Conservation (phyloP, 64 coral and sea anemone genomes). For the Anthopleura sola region DNA sequence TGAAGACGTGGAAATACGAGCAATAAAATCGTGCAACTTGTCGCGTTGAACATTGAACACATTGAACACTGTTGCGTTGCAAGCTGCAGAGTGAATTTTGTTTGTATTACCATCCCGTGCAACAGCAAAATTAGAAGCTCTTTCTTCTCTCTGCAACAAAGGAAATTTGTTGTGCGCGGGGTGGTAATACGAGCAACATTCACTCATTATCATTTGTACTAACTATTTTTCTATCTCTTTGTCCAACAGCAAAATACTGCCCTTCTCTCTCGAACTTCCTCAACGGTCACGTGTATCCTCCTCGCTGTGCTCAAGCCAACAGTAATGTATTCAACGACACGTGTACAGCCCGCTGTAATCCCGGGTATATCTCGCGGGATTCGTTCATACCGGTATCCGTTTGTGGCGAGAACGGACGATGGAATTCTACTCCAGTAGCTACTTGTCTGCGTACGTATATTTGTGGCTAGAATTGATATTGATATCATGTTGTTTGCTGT, state of each 20-base stretch:
- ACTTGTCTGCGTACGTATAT: not conserved
- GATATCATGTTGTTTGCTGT: too few species aligned
- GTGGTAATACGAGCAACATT: too few species aligned
- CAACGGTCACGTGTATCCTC: slow-evolving; percentile 12
- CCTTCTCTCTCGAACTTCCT: not conserved
- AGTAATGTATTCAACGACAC: slow-evolving; percentile 24
- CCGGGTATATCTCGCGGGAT: slow-evolving; percentile 11
- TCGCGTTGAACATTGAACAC: too few species aligned
- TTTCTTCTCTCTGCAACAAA: too few species aligned
- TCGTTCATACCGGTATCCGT: not conserved
- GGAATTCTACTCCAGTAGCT: not conserved
- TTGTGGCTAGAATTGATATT: not conserved
- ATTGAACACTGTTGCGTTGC: too few species aligned
- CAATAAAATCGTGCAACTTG: too few species aligned
- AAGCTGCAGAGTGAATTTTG: too few species aligned
- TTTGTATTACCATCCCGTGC: too few species aligned
- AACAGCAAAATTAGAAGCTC: too few species aligned
- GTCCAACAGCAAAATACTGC: slow-evolving; percentile 27
- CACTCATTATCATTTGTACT: too few species aligned
- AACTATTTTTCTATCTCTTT: not conserved
- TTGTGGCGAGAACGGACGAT: slow-evolving; percentile 31
- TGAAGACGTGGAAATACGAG: too few species aligned
- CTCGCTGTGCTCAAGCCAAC: slow-evolving; percentile 10
- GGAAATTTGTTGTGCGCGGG: too few species aligned
- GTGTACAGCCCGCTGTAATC: slow-evolving; percentile 22